Evolutionary conservation across 2,113 vertebrate genomes (phyloP).

Genomic region (Calyptomena viridis): DNA sequence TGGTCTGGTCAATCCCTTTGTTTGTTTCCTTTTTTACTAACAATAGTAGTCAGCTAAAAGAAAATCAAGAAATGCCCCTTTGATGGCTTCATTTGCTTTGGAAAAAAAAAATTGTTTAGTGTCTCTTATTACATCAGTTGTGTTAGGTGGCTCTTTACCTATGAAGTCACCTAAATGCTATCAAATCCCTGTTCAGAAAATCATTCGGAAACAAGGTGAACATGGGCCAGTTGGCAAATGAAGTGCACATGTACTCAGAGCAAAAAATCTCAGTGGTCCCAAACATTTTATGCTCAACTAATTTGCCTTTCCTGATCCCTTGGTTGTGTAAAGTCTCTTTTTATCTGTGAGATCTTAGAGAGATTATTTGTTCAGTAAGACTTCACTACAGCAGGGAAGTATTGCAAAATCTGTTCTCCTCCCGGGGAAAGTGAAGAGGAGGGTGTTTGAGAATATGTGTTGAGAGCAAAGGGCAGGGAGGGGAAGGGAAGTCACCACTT

Average conservation of each 20-base stretch:
- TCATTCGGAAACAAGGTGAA: not conserved
- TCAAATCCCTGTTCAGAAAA: not conserved
- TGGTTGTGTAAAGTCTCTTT: not conserved
- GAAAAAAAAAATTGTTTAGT: rapidly evolving
- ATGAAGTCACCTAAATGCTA: not conserved
- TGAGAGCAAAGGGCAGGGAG: not conserved
- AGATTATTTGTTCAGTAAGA: not conserved
- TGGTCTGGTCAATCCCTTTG: not conserved
- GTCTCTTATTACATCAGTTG: not conserved
- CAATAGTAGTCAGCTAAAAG: not conserved
- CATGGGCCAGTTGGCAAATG: not conserved
- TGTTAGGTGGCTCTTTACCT: not conserved
- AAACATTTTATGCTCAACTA: not conserved
- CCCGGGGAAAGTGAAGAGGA: not conserved
- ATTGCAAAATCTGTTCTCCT: constrained; percentile 1
- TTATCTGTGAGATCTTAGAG: not conserved
- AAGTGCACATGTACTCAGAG: not conserved
- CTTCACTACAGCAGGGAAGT: not conserved
- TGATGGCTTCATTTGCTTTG: not conserved
- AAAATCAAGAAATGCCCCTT: not conserved
- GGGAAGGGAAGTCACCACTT: not conserved
- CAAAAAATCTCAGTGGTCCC: not conserved
- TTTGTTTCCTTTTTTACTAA: not conserved
- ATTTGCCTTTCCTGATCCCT: not conserved
- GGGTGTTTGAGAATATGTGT: not conserved